Conservation (phyloP, 1,140 invertebrate genomes). For the Trinorchestia longiramus region DNA sequence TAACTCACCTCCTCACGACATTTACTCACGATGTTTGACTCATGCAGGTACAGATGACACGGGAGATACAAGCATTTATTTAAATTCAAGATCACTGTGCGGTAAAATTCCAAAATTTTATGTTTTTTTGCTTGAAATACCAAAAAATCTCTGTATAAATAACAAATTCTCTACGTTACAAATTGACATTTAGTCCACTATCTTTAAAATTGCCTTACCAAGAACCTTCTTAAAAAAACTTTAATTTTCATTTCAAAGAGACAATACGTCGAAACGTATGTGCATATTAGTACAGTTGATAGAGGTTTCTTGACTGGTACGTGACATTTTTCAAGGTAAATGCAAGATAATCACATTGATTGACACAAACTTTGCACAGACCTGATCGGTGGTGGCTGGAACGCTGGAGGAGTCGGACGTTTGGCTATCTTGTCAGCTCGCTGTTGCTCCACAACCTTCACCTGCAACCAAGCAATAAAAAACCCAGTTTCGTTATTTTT, state of each 20-base stretch:
- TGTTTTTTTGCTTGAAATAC: not conserved
- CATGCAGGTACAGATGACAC: not conserved
- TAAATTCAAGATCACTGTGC: not conserved
- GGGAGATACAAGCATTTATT: not conserved
- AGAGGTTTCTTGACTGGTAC: not conserved
- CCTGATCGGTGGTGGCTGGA: conserved; percentile 1
- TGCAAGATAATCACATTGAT: not conserved
- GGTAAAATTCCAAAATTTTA: not conserved
- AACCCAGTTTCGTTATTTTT: not conserved
- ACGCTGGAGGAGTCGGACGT: not conserved
- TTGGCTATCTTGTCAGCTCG: not conserved
- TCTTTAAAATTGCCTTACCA: not conserved
- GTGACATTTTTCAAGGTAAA: not conserved
- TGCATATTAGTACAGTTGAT: not conserved
- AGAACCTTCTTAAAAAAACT: not conserved
- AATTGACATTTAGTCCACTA: not conserved
- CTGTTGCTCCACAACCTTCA: conserved; percentile 19
- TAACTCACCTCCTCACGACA: too few relatives aligned
- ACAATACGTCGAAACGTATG: not conserved
- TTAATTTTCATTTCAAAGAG: not conserved
- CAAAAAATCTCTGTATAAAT: not conserved
- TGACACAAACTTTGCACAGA: not conserved
- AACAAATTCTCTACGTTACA: not conserved
- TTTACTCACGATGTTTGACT: not conserved
- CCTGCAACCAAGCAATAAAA: not conserved